Evolutionary conservation across 2,888 invertebrate species (phyloP), one percentile per base, ranked within the genome.

Genomic region (Pyrrhia umbra): DNA sequence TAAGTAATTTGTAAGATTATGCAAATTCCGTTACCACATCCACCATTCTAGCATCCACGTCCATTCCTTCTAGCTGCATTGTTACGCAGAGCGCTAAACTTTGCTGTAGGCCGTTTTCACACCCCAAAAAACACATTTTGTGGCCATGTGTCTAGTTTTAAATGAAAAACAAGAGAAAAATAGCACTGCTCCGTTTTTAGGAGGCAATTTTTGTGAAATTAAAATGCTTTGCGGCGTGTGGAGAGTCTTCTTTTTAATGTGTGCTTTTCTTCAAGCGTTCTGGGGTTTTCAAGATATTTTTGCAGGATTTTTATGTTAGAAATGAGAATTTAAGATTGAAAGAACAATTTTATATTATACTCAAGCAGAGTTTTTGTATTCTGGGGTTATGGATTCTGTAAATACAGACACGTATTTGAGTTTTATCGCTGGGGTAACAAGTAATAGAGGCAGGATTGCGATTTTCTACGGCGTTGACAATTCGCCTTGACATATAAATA

Each of bases 41-140:
- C 50, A 63, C 0, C 8, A 15, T 50, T 62, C n/a, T 1, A 4
- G 4, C 21, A 9, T 43, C 43, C 1, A 25, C 3, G 60, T 61
- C 61, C 62, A 55, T 72, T 51, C 30, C 61, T 75, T 69, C 64
- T 43, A 55, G 61, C 60, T 60, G 62, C 69, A 75, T 71, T 71
- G 72, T 67, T 57, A 69, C 66, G 54, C 46, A 69, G 65, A 76
- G 64, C 59, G 56, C 66, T 68, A 59, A 71, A 71, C 64, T 77
- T 72, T 49, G 60, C 74, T 64, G 71, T 66, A 75, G 82, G 84
- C 80, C 77, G 82, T 82, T 86, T 89, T 85, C 86, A 87, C 89
- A 89, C 89, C 85, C 88, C 83, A 87, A 85, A 88, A 85, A 88
- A 80, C 80, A 79, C 81, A 64, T 75, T 82, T 79, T 77, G 72